Percentiles rank a stretch among this genome's conserved stretches.
Conservation (phyloP, 2,797 vertebrate genomes). For the Chelonia mydas region DNA sequence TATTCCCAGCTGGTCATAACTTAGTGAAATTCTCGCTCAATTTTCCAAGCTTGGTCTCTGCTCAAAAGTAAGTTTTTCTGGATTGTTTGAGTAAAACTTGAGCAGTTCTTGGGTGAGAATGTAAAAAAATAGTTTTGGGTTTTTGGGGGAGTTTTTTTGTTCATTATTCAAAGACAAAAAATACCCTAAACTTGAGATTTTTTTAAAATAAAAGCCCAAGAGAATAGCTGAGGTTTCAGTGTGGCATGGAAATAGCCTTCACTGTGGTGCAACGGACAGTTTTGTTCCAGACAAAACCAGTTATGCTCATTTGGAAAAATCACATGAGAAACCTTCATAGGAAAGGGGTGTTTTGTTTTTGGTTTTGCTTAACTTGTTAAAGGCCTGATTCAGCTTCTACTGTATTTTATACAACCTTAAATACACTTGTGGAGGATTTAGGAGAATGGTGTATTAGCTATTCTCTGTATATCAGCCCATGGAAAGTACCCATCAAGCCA, state of each 20-base stretch:
- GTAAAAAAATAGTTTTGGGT: not conserved
- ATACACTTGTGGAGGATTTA: not conserved
- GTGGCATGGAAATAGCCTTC: conserved; percentile 22
- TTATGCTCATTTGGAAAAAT: conserved; percentile 41
- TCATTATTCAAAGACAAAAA: not conserved
- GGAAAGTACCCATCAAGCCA: not conserved
- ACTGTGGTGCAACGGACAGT: conserved; percentile 14
- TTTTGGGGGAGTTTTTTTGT: not conserved
- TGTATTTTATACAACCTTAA: not conserved
- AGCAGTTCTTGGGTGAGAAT: not conserved
- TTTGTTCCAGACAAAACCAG: conserved; percentile 49
- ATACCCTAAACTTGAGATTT: not conserved
- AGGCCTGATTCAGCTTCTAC: conserved; percentile 18
- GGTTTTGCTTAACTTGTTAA: not conserved
- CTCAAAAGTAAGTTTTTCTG: not conserved
- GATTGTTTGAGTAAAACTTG: not conserved
- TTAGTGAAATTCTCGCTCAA: not conserved
- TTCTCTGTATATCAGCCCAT: not conserved
- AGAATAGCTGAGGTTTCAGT: conserved; percentile 37
- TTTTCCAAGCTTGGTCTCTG: not conserved
- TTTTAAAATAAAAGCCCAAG: not conserved
- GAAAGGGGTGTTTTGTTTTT: not conserved
- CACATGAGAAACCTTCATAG: conserved; percentile 1
- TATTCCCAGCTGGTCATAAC: not conserved
- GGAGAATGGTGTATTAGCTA: not conserved